phyloP scores from a whole-genome alignment of 2,113 vertebrate genomes.

The Gallinago paraguaiae region DNA sequence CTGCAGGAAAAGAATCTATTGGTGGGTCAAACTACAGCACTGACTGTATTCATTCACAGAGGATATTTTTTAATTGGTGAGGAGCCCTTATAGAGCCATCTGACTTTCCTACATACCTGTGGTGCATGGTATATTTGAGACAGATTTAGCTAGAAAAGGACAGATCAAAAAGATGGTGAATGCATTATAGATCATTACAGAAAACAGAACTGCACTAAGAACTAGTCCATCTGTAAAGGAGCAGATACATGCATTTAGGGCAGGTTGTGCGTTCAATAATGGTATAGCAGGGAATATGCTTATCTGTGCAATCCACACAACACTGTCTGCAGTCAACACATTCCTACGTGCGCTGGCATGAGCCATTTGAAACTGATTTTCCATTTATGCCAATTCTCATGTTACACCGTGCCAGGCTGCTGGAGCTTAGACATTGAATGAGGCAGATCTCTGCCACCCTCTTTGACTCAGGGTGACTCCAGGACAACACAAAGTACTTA shows the following conservation, averaged over 20 bases:
- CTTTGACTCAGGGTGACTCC: conserved; percentile 42
- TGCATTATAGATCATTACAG: neutral
- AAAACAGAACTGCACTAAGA: neutral
- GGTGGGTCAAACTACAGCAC: neutral
- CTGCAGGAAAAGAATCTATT: conserved; percentile 19
- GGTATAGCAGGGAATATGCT: conserved; percentile 5
- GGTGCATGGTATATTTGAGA: neutral
- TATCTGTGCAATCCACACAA: conserved; percentile 43
- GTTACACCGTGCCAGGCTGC: conserved; percentile 20
- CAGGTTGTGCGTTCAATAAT: neutral
- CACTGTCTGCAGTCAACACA: conserved; percentile 26
- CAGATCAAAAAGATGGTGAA: neutral
- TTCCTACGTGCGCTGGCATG: neutral
- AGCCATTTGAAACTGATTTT: conserved; percentile 53
- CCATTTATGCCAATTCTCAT: conserved; percentile 27
- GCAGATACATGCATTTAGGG: neutral
- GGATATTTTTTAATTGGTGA: conserved; percentile 60
- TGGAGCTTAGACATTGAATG: conserved; percentile 13
- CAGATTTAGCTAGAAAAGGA: conserved; percentile 20
- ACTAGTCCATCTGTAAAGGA: neutral
- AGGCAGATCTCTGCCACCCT: conserved; percentile 18
- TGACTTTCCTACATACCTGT: conserved; percentile 18
- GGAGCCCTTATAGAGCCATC: conserved; percentile 16
- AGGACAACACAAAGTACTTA: conserved; percentile 36
- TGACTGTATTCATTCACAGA: conserved; percentile 20